Evolutionary conservation across 2,113 vertebrate species (phyloP), one percentile per base, ranked within the genome.

Genomic region (Pteropus alecto): DNA sequence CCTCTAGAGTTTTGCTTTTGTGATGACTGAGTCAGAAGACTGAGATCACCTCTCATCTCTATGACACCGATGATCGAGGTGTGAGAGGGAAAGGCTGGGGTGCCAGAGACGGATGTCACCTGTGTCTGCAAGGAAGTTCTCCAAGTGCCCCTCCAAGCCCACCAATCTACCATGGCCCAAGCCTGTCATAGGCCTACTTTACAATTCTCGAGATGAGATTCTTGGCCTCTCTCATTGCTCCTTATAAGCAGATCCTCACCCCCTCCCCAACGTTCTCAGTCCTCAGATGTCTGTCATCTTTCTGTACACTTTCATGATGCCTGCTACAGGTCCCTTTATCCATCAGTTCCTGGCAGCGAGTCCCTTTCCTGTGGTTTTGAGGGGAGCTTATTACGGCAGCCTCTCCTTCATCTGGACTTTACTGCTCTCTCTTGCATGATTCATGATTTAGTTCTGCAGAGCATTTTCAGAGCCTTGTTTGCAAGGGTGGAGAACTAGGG

Each of bases 381-480:
- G 77, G 73, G 46, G 35, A 56, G 43, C 24, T 74, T 33, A 6
- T 48, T 87, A 14, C 41, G 61, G 22, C 35, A 30, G 16, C 14
- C 63, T 94, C 65, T 77, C 68, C 67, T 76, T 92, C 71, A 18
- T 87, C 71, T 48, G 46, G 48, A 24, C 73, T 56, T 28, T 6
- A 54, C 61, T 48, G 54, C n/a, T 76, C 18, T 89, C 68, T 78
- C 81, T 60, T 67, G 90, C 30, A 30, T 12, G 61, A 77, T 70
- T 94, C 77, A n/a, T n/a, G 54, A 48, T 24, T 91, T n/a, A 35
- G 58, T 73, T 85, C 87, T 70, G 60, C 76, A 70, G 38, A 90
- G 71, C 60, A 16, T 63, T 93, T 94, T 90, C 38, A 85, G 76
- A 85, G 71, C 58, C 82, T 79, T 87, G 79, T 97, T 85, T 96